phyloP scores from a whole-genome alignment of 2,797 vertebrate genomes.

The Takifugu ocellatus region DNA sequence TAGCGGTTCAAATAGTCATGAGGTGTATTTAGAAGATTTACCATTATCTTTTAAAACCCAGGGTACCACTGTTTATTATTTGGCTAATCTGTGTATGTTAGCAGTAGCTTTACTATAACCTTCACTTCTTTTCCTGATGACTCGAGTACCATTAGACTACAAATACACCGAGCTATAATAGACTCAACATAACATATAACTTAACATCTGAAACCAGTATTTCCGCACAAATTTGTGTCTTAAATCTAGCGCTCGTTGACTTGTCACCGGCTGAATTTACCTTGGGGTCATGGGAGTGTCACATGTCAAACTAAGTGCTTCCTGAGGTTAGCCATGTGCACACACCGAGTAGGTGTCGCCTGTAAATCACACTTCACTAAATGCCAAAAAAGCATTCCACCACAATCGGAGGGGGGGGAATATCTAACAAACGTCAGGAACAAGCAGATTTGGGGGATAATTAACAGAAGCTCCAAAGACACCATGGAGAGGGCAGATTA shows the following conservation, averaged over 20 bases:
- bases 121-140: too few species aligned
- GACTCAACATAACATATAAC: too few species aligned
- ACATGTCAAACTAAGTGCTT: constrained; percentile 58
- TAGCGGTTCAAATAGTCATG: not conserved
- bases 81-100: too few species aligned
- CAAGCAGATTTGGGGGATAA: not conserved
- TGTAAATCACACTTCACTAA: constrained; percentile 47
- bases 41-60: too few species aligned
- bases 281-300: constrained; percentile 46
- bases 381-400: constrained; percentile 34
- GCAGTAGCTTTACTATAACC: too few species aligned
- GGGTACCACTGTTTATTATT: not conserved
- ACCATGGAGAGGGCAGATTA: not conserved
- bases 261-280: constrained; percentile 13
- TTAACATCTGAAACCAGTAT: too few species aligned
- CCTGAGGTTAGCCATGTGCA: constrained; percentile 52
- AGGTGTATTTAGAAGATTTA: too few species aligned
- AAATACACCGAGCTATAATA: too few species aligned
- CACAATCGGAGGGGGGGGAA: constrained; percentile 11
- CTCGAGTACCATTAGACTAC: too few species aligned
- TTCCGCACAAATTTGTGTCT: too few species aligned
- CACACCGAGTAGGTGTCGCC: constrained; percentile 40
- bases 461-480: not conserved
- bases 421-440: not conserved
- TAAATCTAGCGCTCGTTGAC: constrained; percentile 3